Conservation (phyloP, 2,113 vertebrate genomes). For the Benthochromis sp. region DNA sequence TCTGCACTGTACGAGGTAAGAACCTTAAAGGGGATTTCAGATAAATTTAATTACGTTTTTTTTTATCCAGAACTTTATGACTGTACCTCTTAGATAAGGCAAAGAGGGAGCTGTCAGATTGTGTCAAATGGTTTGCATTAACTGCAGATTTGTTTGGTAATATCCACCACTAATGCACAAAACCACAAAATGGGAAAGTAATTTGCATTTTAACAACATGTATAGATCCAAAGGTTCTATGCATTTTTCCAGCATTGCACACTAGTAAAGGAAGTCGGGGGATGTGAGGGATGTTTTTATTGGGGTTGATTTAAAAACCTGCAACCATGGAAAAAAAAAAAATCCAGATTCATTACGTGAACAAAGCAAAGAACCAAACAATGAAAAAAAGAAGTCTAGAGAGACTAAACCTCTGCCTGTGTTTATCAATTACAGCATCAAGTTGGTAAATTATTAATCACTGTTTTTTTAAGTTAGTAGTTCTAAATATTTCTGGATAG, state of each 20-base stretch:
- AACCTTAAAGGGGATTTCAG: background rate
- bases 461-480: background rate
- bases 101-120: background rate
- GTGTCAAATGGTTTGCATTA: background rate
- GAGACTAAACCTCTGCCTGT: rapidly evolving
- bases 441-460: background rate
- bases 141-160: background rate
- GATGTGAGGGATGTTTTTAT: background rate
- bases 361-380: background rate
- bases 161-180: background rate
- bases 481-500: background rate
- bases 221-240: rapidly evolving
- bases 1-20: background rate
- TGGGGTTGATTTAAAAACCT: background rate
- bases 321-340: background rate
- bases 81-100: background rate
- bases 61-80: background rate
- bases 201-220: background rate
- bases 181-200: background rate
- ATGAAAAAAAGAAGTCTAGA: background rate
- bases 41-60: rapidly evolving
- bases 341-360: background rate
- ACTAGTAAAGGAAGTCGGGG: background rate
- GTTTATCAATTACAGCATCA: background rate
- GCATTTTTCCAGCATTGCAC: rapidly evolving